Evolutionary conservation across 2,888 invertebrate genomes (phyloP), one percentile per base, ranked within the genome.

Genomic region (Drosophila subquinaria): DNA sequence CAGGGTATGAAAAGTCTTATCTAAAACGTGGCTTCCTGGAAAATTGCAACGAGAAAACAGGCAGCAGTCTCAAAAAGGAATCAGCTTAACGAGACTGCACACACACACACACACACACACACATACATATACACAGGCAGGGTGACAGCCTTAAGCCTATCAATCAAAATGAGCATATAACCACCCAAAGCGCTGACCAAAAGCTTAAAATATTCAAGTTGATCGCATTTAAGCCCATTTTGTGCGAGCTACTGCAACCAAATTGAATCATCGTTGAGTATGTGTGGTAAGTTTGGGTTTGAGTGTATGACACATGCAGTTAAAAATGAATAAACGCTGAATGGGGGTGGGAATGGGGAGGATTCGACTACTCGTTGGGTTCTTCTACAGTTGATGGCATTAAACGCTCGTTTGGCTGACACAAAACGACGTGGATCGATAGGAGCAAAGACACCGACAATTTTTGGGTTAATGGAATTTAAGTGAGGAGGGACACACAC

Each of bases 401-500:
- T 81, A 88, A 86, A 89, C 57, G 57, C 84, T 88, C 84, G 84
- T 86, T 88, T 66, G 73, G 52, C 69, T 65, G 73, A 72, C 68
- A 40, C 57, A 64, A 70, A 53, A 55, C 79, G 66, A 81, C 64
- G 50, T 67, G 69, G 69, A 77, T 75, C 82, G 80, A 73, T 83
- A 52, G 38, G 50, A 38, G 55, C 55, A 73, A 81, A 72, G 63
- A 65, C 43, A 69, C 51, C 52, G 72, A 69, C 53, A 52, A 66
- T 68, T 70, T 84, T 72, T 72, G 72, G 80, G 80, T 76, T 82
- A 89, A 86, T 80, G 85, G 82, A 82, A 80, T 89, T 70, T 69
- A 76, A 85, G 78, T 87, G 82, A 76, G 72, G 51, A 33, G 13
- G 20, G 23, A 17, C 17, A 17, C 23, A 15, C 36, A 36, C 17